phyloP scores from a whole-genome alignment of 2,888 invertebrate genomes.

The Leucoma salicis region DNA sequence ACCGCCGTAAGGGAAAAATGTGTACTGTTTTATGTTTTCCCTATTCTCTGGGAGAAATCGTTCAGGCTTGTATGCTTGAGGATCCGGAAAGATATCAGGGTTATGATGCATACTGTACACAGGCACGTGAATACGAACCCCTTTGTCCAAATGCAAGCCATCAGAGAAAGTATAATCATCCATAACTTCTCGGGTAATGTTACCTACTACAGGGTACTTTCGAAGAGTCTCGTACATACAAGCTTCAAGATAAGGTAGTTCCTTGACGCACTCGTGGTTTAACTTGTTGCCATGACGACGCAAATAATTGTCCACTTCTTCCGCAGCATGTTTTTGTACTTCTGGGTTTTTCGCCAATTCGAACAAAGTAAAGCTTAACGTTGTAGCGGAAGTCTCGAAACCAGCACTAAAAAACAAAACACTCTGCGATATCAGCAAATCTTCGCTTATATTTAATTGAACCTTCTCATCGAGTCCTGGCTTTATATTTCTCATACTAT shows the following conservation, averaged over 20 bases:
- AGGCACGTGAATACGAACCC: conserved; percentile 43
- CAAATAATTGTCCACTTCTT: conserved; percentile 50
- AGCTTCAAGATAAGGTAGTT: conserved; percentile 50
- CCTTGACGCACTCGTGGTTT: conserved; percentile 45
- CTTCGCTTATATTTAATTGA: conserved; percentile 47
- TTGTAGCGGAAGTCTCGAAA: conserved; percentile 53
- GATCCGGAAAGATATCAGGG: conserved; percentile 43
- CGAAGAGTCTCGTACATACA: conserved; percentile 54
- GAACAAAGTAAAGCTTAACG: conserved; percentile 42
- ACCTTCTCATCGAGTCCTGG: conserved; percentile 31
- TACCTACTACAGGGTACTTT: conserved; percentile 47
- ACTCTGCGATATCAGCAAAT: conserved; percentile 74
- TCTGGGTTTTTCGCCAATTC: conserved; percentile 49
- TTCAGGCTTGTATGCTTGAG: conserved; percentile 41
- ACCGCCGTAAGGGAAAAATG: conserved; percentile 48
- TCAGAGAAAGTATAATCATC: conserved; percentile 25
- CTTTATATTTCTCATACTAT: conserved; percentile 39
- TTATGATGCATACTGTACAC: conserved; percentile 40
- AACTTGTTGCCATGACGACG: conserved; percentile 32
- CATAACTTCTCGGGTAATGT: conserved; percentile 49
- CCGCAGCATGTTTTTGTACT: conserved; percentile 33
- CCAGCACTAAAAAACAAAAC: conserved; percentile 69
- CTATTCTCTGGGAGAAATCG: conserved; percentile 41
- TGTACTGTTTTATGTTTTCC: conserved; percentile 34
- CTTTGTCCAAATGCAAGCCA: conserved; percentile 22